Conservation (phyloP, 2,797 vertebrate species). For the Psittacula derbiana region DNA sequence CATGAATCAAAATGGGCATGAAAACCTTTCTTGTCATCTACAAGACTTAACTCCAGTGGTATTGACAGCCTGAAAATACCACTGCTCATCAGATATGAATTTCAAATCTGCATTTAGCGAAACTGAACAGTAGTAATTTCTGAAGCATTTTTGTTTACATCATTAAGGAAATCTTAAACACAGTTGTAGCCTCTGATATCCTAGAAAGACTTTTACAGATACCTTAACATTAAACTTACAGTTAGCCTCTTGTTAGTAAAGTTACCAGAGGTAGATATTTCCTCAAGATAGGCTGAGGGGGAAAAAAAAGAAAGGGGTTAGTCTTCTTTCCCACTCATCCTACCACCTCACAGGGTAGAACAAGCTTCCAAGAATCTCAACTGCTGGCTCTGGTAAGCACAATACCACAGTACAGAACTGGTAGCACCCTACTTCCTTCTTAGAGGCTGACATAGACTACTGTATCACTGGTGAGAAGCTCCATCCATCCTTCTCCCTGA, state of each 20-base stretch:
- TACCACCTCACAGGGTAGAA: neutral
- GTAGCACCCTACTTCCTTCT: neutral
- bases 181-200: neutral
- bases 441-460: neutral
- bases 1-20: neutral
- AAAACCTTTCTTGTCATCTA: neutral
- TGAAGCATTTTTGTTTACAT: neutral
- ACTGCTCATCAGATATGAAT: neutral
- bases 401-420: neutral
- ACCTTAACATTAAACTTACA: neutral
- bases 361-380: neutral
- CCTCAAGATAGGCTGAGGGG: neutral
- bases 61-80: neutral
- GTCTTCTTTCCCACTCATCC: neutral
- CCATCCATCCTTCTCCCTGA: neutral
- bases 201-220: neutral
- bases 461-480: neutral
- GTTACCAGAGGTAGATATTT: constrained; percentile 56
- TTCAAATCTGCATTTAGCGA: neutral
- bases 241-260: neutral
- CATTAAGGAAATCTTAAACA: neutral
- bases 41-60: neutral
- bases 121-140: neutral
- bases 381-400: neutral
- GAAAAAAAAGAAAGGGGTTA: neutral